Conservation (phyloP, 2,113 vertebrate genomes). For the Ageneiosus marmoratus region DNA sequence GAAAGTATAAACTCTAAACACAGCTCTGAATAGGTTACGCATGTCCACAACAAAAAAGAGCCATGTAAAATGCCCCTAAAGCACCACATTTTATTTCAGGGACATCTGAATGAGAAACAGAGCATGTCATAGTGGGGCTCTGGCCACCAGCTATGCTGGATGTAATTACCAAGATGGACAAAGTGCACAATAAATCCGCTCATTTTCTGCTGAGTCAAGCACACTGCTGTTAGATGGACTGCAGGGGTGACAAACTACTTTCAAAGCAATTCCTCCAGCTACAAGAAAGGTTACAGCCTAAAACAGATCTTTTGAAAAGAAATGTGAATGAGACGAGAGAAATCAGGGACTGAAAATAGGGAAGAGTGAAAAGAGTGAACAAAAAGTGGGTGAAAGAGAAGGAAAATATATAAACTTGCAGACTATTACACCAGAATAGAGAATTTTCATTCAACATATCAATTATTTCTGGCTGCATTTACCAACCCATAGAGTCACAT, state of each 20-base stretch:
- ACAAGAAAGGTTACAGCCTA: slow-evolving; percentile 52
- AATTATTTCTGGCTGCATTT: not conserved
- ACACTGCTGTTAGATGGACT: slow-evolving; percentile 28
- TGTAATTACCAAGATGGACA: slow-evolving; percentile 15
- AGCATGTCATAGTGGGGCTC: not conserved
- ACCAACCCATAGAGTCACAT: not conserved
- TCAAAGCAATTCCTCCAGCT: slow-evolving; percentile 32
- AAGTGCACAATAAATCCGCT: slow-evolving; percentile 27
- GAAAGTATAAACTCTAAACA: too few relatives aligned
- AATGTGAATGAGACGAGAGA: not conserved
- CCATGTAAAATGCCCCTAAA: not conserved
- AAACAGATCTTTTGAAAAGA: slow-evolving; percentile 1
- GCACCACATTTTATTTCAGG: not conserved
- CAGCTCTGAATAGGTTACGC: too few relatives aligned
- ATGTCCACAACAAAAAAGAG: not conserved
- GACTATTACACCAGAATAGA: not conserved
- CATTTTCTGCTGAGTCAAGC: slow-evolving; percentile 1
- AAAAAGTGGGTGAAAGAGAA: not conserved
- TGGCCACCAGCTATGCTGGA: not conserved
- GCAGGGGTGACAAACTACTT: slow-evolving; percentile 46
- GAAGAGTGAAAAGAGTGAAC: not conserved
- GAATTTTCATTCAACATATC: not conserved
- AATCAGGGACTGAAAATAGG: not conserved
- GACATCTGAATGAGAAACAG: not conserved
- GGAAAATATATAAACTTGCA: not conserved